A percentile compares a stretch with the other conserved stretches of the same genome.
Evolutionary conservation across 2,797 vertebrate genomes (phyloP).

Genomic region (Crenuchus spilurus): DNA sequence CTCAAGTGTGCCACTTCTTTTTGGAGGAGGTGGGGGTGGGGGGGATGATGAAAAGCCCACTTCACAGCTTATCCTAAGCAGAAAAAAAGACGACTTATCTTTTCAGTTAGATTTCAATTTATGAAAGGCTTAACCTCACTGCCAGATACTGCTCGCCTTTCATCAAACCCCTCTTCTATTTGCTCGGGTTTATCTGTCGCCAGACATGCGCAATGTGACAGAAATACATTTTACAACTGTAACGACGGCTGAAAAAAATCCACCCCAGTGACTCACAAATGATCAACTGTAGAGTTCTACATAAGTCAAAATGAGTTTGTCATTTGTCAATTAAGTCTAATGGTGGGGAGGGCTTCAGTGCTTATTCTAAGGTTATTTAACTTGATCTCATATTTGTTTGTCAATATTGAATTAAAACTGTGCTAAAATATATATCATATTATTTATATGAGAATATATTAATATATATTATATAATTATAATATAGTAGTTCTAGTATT

Average conservation of each 20-base stretch:
- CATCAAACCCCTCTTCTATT: constrained; percentile 71
- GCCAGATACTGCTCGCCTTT: constrained; percentile 71
- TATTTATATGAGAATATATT: too few species aligned
- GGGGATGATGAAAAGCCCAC: constrained; percentile 67
- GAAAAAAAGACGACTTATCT: constrained; percentile 68
- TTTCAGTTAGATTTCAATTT: constrained; percentile 73
- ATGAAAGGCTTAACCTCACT: constrained; percentile 72
- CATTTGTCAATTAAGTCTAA: constrained; percentile 27
- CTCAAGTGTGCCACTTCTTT: constrained; percentile 31
- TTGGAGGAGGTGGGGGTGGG: constrained; percentile 17
- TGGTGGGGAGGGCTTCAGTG: neutral
- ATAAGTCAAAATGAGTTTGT: constrained; percentile 62
- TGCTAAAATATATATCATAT: neutral
- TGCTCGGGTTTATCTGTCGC: constrained; percentile 72
- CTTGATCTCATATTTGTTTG: neutral
- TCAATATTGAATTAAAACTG: neutral
- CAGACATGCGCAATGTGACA: constrained; percentile 70
- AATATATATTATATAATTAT: too few species aligned
- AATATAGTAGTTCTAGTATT: too few species aligned
- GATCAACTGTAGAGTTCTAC: constrained; percentile 61
- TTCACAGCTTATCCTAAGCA: constrained; percentile 68
- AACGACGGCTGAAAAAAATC: constrained; percentile 59
- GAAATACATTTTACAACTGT: constrained; percentile 74
- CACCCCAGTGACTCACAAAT: constrained; percentile 56
- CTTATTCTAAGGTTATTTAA: neutral